Percentiles rank a stretch among this genome's conserved stretches.
These are phyloP conservation scores for Harpagoxenus sublaevis DNA, from an alignment of 2,888 invertebrate species.

Conservation along the genomic window DNA sequence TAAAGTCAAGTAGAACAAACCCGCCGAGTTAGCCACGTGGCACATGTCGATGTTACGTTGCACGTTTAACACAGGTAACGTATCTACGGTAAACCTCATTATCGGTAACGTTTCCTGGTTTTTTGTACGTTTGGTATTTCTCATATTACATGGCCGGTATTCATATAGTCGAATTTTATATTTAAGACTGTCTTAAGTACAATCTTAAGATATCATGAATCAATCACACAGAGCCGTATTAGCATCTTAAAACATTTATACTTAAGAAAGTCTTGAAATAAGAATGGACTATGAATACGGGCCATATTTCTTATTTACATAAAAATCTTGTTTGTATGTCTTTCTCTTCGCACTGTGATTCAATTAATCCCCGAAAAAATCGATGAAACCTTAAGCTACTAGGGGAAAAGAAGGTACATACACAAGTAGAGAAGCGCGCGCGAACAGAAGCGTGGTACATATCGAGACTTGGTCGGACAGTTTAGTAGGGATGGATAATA, in stretches of 20 bases:
- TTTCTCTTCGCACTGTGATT: not conserved
- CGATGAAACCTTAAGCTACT: not conserved
- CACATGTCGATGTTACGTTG: not conserved
- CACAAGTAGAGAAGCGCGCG: not conserved
- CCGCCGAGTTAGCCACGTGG: not conserved
- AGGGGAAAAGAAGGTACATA: not conserved
- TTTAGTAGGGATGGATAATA: conserved; percentile 50
- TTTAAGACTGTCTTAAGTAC: no score
- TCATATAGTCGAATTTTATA: no score
- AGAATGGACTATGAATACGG: no score
- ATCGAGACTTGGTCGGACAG: conserved; percentile 54
- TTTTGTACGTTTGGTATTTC: not conserved
- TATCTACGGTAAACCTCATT: conserved; percentile 43
- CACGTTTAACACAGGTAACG: conserved; percentile 1
- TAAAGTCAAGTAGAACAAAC: conserved; percentile 59
- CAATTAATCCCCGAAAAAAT: not conserved
- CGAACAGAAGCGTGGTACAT: conserved; percentile 43
- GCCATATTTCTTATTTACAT: not conserved
- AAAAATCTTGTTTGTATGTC: not conserved
- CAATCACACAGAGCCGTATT: no score
- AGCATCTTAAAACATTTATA: no score
- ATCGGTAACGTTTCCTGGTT: conserved; percentile 9
- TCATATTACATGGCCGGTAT: not conserved
- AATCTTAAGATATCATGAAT: no score
- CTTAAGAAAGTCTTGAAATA: no score